Percentiles rank a stretch among this genome's conserved stretches.
Conservation (phyloP, 2,113 vertebrate species). For the Peromyscus maniculatus region DNA sequence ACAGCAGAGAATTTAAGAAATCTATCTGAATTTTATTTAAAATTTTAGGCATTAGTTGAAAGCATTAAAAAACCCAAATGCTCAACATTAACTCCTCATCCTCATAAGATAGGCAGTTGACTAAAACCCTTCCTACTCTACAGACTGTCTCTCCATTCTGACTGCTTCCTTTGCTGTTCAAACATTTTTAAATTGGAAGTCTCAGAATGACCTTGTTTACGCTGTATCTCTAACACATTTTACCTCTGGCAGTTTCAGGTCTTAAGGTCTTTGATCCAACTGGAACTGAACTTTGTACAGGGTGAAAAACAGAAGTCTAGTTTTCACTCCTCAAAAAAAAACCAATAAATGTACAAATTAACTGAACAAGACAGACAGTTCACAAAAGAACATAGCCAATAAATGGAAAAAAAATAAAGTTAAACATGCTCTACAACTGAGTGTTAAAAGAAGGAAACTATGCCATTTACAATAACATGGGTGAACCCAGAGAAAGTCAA, state of each 20-base stretch:
- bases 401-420: not conserved
- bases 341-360: not conserved
- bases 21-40: not conserved
- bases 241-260: not conserved
- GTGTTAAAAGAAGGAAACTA: not conserved
- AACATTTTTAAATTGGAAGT: not conserved
- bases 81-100: not conserved
- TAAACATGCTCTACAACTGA: not conserved
- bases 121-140: not conserved
- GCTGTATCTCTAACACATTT: not conserved
- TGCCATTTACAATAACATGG: not conserved
- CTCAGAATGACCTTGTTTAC: not conserved
- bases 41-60: not conserved
- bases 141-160: not conserved
- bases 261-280: not conserved
- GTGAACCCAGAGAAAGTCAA: not conserved
- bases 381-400: not conserved
- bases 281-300: not conserved
- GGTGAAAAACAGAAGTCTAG: not conserved
- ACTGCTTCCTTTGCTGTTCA: not conserved
- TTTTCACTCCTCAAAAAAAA: not conserved
- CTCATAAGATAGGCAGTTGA: not conserved
- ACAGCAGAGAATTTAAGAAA: not conserved
- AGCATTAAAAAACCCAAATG: not conserved
- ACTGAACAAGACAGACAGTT: not conserved